Evolutionary conservation across 2,888 invertebrate species (phyloP).

Genomic region (Sphinx pinastri): DNA sequence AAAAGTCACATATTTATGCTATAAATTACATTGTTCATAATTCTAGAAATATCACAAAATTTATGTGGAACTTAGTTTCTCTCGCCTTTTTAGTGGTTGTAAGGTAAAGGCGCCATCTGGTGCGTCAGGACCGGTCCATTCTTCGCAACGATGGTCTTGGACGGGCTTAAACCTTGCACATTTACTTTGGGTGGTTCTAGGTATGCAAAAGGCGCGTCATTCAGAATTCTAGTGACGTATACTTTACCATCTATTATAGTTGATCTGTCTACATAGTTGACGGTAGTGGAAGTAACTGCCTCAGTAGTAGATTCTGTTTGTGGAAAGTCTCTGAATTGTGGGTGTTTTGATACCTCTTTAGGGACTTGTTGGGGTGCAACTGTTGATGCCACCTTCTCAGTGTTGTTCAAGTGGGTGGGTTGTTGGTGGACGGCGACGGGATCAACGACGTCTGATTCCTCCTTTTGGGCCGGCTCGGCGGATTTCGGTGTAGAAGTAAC

Average conservation of each 20-base stretch:
- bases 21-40: too few species aligned
- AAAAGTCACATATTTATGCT: too few species aligned
- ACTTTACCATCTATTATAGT: background rate
- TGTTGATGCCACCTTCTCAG: background rate
- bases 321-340: background rate
- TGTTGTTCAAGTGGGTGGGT: constrained; percentile 8
- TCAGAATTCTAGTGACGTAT: too few species aligned
- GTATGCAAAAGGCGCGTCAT: too few species aligned
- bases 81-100: background rate
- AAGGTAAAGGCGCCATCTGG: constrained; percentile 3
- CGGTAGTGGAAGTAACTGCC: background rate
- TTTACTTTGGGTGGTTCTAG: too few species aligned
- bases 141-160: background rate
- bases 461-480: too few species aligned
- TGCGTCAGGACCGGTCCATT: background rate
- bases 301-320: background rate
- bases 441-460: background rate
- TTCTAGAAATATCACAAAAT: too few species aligned
- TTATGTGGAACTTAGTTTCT: too few species aligned
- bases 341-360: background rate
- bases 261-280: background rate
- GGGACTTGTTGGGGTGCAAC: too few species aligned
- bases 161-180: background rate
- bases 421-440: background rate
- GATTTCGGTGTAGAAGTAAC: background rate